Evolutionary conservation across 2,888 invertebrate species (phyloP), one percentile per base, ranked within the genome.

Genomic region (Melinaea menophilus): DNA sequence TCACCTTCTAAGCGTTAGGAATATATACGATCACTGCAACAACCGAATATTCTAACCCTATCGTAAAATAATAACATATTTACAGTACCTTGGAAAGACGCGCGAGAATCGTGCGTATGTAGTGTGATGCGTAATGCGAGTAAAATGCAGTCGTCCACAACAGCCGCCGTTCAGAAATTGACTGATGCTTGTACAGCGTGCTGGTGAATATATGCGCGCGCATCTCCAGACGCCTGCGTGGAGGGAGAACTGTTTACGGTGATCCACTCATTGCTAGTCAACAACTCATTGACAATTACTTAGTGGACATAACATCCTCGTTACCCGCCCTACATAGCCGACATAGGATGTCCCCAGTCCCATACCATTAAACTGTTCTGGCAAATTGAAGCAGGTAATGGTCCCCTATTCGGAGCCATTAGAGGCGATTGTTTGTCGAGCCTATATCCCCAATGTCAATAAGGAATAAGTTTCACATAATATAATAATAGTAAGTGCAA

Each of bases 201-300:
- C 71, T 73, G 78, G 79, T 78, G 82, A 78, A 85, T 90, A 79
- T 89, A 89, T 88, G 87, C 87, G 89, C 86, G 86, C 89, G 89
- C 89, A 86, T 81, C 82, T 78, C 79, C 69, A 69, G 81, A 82
- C 86, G 86, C 80, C 55, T 85, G 86, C 86, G 88, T 82, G 85
- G 83, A 79, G 86, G 85, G 86, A 82, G 84, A 74, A 69, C 69
- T 62, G 59, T 47, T 64, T 67, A 70, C 69, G 64, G 61, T 67
- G 68, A 54, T 55, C 66, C 64, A 67, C 69, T 54, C 62, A 51
- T 47, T 59, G 64, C 59, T 69, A 55, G 60, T 61, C 55, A 45
- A 59, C 54, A 55, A 48, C 55, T 62, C 72, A 69, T 69, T 71
- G 64, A 71, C 62, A 59, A 54, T 54, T 63, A 65, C 54, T 63